These are phyloP conservation scores for Ailurus styani DNA, from an alignment of 2,113 vertebrate species.

Conservation along the genomic window DNA sequence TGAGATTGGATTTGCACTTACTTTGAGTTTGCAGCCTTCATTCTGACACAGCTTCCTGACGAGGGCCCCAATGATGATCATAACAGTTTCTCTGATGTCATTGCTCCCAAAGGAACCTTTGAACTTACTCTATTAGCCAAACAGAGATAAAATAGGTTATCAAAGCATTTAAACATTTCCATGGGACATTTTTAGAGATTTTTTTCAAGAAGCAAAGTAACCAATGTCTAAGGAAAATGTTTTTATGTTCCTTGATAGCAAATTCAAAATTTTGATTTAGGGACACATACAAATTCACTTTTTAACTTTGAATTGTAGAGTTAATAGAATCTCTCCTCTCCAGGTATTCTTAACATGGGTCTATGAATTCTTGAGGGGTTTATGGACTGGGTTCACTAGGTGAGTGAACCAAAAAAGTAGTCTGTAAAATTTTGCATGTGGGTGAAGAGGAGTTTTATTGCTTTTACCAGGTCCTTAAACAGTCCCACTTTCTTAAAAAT, in stretches of 20 bases:
- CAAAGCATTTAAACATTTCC: background rate
- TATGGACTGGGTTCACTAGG: background rate
- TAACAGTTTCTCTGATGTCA: slow-evolving; percentile 93
- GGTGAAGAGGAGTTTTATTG: background rate
- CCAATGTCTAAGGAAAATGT: background rate
- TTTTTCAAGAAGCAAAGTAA: background rate
- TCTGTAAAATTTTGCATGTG: background rate
- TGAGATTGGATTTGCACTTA: slow-evolving; percentile 76
- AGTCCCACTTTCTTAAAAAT: background rate
- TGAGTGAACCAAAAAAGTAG: background rate
- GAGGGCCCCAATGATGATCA: slow-evolving; percentile 93
- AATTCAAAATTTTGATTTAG: slow-evolving; percentile 17
- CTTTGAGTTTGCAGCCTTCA: slow-evolving; percentile 90
- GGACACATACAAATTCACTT: background rate
- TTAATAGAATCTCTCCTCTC: background rate
- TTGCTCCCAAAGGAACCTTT: slow-evolving; percentile 87
- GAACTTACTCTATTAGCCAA: slow-evolving; percentile 85
- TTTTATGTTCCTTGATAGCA: background rate
- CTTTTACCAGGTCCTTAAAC: background rate
- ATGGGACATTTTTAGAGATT: background rate
- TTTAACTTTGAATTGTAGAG: background rate
- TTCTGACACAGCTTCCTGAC: slow-evolving; percentile 91
- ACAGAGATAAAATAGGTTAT: background rate
- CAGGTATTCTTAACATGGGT: background rate
- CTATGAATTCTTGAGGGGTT: background rate